Evolutionary conservation across 2,888 invertebrate species (phyloP).

Genomic region (Endomychus coccineus): DNA sequence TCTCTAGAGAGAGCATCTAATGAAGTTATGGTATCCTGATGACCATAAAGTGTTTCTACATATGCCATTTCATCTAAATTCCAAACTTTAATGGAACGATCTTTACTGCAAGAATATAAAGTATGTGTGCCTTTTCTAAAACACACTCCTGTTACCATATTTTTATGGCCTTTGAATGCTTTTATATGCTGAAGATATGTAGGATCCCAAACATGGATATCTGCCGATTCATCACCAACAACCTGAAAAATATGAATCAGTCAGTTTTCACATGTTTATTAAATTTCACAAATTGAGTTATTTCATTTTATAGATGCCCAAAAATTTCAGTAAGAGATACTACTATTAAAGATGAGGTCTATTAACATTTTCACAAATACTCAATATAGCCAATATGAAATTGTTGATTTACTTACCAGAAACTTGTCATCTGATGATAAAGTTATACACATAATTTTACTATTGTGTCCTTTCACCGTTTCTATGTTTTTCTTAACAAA

Average conservation of each 20-base stretch:
- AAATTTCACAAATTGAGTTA: no score
- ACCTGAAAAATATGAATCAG: conserved; percentile 51
- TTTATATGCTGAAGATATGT: conserved; percentile 67
- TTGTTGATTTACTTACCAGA: conserved; percentile 57
- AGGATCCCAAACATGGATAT: conserved; percentile 81
- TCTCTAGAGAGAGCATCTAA: conserved; percentile 85
- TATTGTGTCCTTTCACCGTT: conserved; percentile 33
- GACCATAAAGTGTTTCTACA: conserved; percentile 90
- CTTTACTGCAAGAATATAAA: conserved; percentile 71
- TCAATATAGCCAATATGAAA: no score
- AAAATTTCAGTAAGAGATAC: no score
- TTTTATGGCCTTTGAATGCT: conserved; percentile 74
- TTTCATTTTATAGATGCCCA: no score
- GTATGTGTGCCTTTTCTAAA: conserved; percentile 82
- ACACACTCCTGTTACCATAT: conserved; percentile 64
- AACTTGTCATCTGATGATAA: conserved; percentile 75
- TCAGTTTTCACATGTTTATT: no score
- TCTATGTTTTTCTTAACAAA: conserved; percentile 36
- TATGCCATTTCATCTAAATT: conserved; percentile 93
- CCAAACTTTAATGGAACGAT: conserved; percentile 88
- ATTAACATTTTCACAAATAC: neutral
- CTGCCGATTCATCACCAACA: conserved; percentile 58
- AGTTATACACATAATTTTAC: conserved; percentile 57
- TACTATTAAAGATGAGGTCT: no score
- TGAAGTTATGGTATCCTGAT: conserved; percentile 77